A percentile compares a stretch with the other conserved stretches of the same genome.
These are phyloP conservation scores for Aptenodytes patagonicus DNA, from an alignment of 2,113 vertebrate genomes.

Conservation along the genomic window DNA sequence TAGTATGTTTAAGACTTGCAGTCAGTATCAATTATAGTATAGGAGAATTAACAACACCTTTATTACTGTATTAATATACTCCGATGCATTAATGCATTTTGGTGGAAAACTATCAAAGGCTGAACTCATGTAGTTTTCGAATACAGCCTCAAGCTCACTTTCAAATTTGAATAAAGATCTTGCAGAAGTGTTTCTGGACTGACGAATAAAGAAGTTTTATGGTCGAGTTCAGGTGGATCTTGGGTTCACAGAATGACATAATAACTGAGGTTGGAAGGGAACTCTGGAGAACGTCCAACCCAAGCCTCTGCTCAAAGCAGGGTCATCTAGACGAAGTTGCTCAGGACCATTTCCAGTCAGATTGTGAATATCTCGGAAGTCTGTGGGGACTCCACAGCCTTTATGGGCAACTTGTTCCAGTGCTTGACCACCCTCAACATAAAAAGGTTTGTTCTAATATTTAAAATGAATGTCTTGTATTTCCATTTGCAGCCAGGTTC, in stretches of 20 bases:
- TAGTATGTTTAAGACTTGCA: constrained; percentile 30
- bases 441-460: not conserved
- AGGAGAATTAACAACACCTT: constrained; percentile 36
- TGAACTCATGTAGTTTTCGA: not conserved
- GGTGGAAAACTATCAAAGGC: constrained; percentile 36
- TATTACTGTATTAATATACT: constrained; percentile 24
- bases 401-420: not conserved
- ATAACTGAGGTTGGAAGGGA: not conserved
- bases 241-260: not conserved
- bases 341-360: not conserved
- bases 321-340: not conserved
- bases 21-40: constrained; percentile 28
- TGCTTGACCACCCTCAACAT: not conserved
- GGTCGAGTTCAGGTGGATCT: not conserved
- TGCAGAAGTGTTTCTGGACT: not conserved
- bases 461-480: not conserved
- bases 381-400: fast-evolving
- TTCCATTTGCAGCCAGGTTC: not conserved
- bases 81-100: constrained; percentile 9
- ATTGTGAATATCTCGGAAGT: fast-evolving
- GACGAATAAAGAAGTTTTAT: not conserved
- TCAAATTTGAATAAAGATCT: not conserved
- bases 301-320: not conserved
- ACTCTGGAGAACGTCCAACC: not conserved
- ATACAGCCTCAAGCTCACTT: constrained; percentile 12